Conservation (phyloP, 2,888 invertebrate species). For the Drosophila pseudotalamancana region DNA sequence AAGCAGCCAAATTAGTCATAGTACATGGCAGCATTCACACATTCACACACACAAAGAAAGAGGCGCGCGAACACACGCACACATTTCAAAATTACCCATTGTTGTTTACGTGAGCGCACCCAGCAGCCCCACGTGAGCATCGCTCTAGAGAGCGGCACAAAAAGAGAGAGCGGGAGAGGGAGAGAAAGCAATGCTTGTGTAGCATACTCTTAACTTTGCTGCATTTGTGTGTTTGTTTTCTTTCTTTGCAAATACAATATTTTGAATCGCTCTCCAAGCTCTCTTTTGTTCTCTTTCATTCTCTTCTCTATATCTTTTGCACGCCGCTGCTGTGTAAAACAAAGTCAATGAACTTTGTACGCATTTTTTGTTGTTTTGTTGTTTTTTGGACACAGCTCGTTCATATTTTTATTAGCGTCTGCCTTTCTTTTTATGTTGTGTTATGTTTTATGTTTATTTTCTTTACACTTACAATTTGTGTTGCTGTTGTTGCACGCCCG, state of each 20-base stretch:
- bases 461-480: constrained; percentile 57
- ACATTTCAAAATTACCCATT: constrained; percentile 21
- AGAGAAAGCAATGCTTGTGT: background rate
- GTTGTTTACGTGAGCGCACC: constrained; percentile 39
- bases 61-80: constrained; percentile 9
- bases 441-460: constrained; percentile 55
- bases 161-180: background rate
- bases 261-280: constrained; percentile 19
- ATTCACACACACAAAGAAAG: constrained; percentile 13
- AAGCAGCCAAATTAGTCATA: constrained; percentile 64
- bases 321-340: constrained; percentile 54
- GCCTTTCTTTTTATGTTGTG: constrained; percentile 51
- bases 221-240: constrained; percentile 16
- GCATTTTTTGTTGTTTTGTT: constrained; percentile 67
- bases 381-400: constrained; percentile 40
- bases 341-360: constrained; percentile 83
- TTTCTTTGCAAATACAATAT: constrained; percentile 48
- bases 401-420: constrained; percentile 60
- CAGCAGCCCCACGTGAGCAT: constrained; percentile 46
- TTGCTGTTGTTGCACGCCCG: constrained; percentile 33
- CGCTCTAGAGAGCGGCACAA: background rate
- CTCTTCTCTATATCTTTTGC: constrained; percentile 8
- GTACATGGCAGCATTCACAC: constrained; percentile 15
- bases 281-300: constrained; percentile 9
- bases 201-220: constrained; percentile 6